phyloP scores from a whole-genome alignment of 1,140 invertebrate species.

The Bombus polaris region DNA sequence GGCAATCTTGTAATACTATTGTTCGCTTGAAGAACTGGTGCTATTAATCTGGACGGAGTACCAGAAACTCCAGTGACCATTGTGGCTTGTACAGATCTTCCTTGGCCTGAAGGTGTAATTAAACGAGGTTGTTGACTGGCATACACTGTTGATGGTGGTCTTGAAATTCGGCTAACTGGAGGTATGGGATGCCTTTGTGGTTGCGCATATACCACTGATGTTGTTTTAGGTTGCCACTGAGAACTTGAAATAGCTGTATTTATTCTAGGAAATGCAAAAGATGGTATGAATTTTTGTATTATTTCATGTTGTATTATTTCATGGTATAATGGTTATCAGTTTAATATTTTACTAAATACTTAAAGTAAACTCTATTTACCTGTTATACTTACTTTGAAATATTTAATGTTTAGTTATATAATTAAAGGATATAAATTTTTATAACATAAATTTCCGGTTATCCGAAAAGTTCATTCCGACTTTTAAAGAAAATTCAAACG shows the following conservation, averaged over 20 bases:
- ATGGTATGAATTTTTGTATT: not conserved
- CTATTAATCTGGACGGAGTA: conserved; percentile 75
- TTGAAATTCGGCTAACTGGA: conserved; percentile 74
- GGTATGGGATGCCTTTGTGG: conserved; percentile 76
- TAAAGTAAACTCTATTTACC: not conserved
- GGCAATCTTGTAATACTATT: conserved; percentile 75
- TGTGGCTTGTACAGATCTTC: conserved; percentile 78
- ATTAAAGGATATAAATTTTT: not conserved
- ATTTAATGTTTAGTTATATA: not conserved
- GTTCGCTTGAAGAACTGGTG: conserved; percentile 78
- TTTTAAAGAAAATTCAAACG: too few relatives aligned
- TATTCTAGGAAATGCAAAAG: conserved; percentile 59
- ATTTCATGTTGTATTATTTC: too few relatives aligned
- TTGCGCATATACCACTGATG: conserved; percentile 77
- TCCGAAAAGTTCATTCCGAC: too few relatives aligned
- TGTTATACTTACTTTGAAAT: not conserved
- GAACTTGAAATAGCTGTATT: conserved; percentile 74
- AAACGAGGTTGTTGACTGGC: conserved; percentile 74
- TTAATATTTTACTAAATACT: not conserved
- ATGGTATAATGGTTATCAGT: not conserved
- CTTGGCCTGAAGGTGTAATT: conserved; percentile 63
- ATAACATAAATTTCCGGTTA: not conserved
- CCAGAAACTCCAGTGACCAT: conserved; percentile 77
- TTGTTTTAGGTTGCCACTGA: conserved; percentile 78
- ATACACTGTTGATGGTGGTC: conserved; percentile 69